These are phyloP conservation scores for Arvicanthis niloticus DNA, from an alignment of 2,113 vertebrate species.

Conservation along the genomic window DNA sequence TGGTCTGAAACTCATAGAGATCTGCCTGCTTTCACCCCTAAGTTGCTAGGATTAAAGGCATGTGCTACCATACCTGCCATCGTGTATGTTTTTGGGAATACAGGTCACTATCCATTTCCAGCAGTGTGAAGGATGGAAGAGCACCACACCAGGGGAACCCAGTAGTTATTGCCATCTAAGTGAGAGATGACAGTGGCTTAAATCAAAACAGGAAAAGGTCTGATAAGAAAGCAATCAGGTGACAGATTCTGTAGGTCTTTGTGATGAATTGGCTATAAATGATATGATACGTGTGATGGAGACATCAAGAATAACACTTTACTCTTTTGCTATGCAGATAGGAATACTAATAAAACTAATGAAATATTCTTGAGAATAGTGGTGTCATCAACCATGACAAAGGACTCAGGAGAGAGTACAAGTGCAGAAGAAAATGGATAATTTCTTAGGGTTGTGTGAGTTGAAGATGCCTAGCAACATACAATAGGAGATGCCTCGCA, in stretches of 20 bases:
- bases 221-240: background rate
- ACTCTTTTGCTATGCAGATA: background rate
- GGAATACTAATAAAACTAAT: slow-evolving; percentile 6
- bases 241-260: slow-evolving; percentile 30
- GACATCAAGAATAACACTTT: background rate
- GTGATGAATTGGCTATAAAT: slow-evolving; percentile 7
- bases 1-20: background rate
- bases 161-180: background rate
- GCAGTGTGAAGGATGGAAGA: background rate
- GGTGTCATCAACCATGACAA: background rate
- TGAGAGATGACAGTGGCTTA: background rate
- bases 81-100: background rate
- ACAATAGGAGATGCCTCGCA: background rate
- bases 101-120: background rate
- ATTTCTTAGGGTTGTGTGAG: background rate
- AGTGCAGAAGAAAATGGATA: slow-evolving; percentile 33
- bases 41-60: background rate
- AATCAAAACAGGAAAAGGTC: background rate
- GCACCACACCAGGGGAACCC: background rate
- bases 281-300: background rate
- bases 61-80: background rate
- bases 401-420: background rate
- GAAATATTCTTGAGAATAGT: slow-evolving; percentile 18
- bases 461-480: background rate
- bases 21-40: background rate